Conservation (phyloP, 2,797 vertebrate species). For the Cuniculus paca region DNA sequence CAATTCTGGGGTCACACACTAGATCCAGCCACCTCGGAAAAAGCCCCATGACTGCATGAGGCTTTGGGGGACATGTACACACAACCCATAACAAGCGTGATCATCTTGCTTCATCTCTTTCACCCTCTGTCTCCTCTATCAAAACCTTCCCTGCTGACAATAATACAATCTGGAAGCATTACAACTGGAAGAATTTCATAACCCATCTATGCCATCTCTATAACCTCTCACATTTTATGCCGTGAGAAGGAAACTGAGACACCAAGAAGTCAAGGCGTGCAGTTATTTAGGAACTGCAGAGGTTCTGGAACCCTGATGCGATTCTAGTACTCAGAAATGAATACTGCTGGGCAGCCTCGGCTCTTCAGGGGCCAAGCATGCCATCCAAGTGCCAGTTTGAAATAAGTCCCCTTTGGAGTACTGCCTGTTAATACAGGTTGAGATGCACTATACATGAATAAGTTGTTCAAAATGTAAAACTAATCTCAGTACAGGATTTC, state of each 20-base stretch:
- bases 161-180: not conserved
- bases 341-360: not conserved
- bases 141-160: not conserved
- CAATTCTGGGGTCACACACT: not conserved
- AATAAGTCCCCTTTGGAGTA: not conserved
- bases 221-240: fast-evolving
- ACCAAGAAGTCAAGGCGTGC: not conserved
- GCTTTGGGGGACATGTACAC: not conserved
- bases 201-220: not conserved
- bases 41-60: not conserved
- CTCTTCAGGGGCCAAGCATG: not conserved
- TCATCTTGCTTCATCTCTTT: not conserved
- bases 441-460: not conserved
- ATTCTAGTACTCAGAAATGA: not conserved
- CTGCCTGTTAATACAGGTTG: not conserved
- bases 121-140: not conserved
- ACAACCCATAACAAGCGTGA: not conserved
- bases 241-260: not conserved
- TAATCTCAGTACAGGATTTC: slow-evolving; percentile 11
- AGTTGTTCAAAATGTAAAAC: not conserved
- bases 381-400: not conserved
- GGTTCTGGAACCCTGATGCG: not conserved
- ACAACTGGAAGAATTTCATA: not conserved
- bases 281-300: not conserved
- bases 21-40: not conserved